phyloP scores from a whole-genome alignment of 2,797 vertebrate species.

The Meda fulgida region DNA sequence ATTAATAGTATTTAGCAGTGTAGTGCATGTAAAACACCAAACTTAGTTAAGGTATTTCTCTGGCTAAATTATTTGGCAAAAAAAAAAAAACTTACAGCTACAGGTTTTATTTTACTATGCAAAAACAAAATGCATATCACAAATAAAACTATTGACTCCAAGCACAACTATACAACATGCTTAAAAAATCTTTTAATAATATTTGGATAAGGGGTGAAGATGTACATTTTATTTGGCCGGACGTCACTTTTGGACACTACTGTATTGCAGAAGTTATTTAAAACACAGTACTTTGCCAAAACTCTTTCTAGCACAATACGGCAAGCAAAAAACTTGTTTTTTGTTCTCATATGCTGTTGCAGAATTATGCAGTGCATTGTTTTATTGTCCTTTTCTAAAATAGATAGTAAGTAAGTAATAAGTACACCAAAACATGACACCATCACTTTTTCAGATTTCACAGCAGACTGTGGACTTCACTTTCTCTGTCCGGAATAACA shows the following conservation, averaged over 20 bases:
- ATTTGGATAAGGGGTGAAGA: no score
- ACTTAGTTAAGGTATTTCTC: background rate
- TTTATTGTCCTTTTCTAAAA: background rate
- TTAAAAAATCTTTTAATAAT: background rate
- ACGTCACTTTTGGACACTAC: no score
- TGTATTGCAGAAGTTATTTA: no score
- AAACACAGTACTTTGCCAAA: no score
- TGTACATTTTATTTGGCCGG: no score
- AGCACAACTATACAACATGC: background rate
- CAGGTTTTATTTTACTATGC: background rate
- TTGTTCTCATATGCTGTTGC: background rate
- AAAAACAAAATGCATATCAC: background rate
- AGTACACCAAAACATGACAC: no score
- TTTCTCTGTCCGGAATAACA: background rate
- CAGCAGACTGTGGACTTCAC: constrained; percentile 25
- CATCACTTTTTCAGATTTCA: background rate
- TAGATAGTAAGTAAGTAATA: background rate
- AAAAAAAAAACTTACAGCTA: background rate
- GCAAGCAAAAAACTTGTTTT: no score
- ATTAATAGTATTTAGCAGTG: background rate
- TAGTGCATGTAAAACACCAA: background rate
- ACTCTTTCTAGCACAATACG: no score
- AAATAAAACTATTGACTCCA: background rate
- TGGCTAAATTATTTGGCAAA: background rate
- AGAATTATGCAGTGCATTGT: background rate